A percentile compares a stretch with the other conserved stretches of the same genome.
These are phyloP conservation scores for Drosophila sordidapex DNA, from an alignment of 2,888 invertebrate genomes.

Conservation along the genomic window DNA sequence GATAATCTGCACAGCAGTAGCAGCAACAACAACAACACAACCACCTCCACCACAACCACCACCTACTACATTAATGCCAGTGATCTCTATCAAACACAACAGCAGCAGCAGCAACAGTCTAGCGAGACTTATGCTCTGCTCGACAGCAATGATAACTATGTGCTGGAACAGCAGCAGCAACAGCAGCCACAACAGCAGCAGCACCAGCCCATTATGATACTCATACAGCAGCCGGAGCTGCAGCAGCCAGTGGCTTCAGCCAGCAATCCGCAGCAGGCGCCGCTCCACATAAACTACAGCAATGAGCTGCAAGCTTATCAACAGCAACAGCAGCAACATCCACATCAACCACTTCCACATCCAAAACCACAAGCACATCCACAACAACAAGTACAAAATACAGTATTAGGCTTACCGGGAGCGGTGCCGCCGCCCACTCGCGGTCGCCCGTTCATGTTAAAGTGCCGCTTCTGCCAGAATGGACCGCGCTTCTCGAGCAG, in stretches of 20 bases:
- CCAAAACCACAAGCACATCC: constrained; percentile 25
- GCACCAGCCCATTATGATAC: constrained; percentile 72
- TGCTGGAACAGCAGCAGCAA: constrained; percentile 55
- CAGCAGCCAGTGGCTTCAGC: constrained; percentile 70
- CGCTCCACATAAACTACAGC: constrained; percentile 53
- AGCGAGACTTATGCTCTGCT: constrained; percentile 51
- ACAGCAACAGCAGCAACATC: neutral
- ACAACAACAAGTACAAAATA: constrained; percentile 57
- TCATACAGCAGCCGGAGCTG: constrained; percentile 66
- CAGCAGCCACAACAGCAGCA: constrained; percentile 23
- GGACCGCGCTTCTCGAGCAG: constrained; percentile 81
- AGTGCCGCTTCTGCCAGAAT: constrained; percentile 82
- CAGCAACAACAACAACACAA: constrained; percentile 17
- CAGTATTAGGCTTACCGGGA: constrained; percentile 58
- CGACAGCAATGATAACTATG: constrained; percentile 74
- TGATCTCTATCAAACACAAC: constrained; percentile 71
- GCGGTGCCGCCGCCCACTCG: constrained; percentile 16
- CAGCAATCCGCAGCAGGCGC: constrained; percentile 72
- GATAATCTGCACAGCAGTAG: constrained; percentile 8
- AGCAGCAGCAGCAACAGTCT: constrained; percentile 24
- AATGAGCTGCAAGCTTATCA: constrained; percentile 21
- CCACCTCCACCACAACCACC: constrained; percentile 36
- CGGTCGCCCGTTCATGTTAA: constrained; percentile 63
- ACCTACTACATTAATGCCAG: constrained; percentile 76
- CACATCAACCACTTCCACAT: constrained; percentile 8